Evolutionary conservation across 2,888 invertebrate species (phyloP).

Genomic region (Pasiphila rectangulata): DNA sequence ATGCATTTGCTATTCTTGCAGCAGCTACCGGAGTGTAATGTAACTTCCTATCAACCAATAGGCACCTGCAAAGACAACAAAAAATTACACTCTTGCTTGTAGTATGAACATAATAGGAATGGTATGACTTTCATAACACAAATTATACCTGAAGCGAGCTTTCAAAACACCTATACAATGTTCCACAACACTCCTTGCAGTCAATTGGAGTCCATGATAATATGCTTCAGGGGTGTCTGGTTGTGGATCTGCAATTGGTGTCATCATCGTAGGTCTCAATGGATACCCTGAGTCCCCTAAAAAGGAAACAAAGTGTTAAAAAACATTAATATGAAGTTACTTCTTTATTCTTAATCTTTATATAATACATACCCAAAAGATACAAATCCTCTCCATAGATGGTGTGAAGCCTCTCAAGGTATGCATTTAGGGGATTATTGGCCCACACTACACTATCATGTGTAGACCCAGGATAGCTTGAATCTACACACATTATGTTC

Average conservation of each 20-base stretch:
- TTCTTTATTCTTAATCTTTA: too few relatives aligned
- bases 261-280: not conserved
- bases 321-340: too few relatives aligned
- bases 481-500: conserved; percentile 5
- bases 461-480: not conserved
- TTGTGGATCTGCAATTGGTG: not conserved
- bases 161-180: not conserved
- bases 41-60: too few relatives aligned
- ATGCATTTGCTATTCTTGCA: too few relatives aligned
- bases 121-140: too few relatives aligned
- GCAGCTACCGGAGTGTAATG: too few relatives aligned
- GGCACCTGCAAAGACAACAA: too few relatives aligned
- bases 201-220: not conserved
- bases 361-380: not conserved
- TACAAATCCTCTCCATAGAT: not conserved
- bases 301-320: not conserved
- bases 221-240: not conserved
- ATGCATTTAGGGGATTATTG: not conserved
- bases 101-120: too few relatives aligned
- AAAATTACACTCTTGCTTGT: too few relatives aligned
- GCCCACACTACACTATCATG: conserved; percentile 3
- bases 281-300: not conserved
- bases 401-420: not conserved
- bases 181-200: not conserved
- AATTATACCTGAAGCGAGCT: too few relatives aligned